A percentile compares a stretch with the other conserved stretches of the same genome.
These are phyloP conservation scores for Myzus persicae DNA, from an alignment of 1,140 invertebrate species.

Conservation along the genomic window DNA sequence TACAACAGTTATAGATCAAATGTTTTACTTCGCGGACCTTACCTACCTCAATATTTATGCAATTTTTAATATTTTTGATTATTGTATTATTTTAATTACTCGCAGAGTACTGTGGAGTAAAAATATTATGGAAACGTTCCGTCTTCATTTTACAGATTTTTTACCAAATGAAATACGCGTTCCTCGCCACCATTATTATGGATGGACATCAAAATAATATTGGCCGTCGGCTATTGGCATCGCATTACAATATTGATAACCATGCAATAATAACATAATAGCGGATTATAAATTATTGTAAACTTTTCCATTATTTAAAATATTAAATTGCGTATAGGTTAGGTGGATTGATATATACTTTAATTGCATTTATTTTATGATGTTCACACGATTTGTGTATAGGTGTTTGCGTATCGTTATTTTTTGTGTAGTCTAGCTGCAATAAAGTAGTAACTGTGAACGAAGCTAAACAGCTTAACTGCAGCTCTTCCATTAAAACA, in stretches of 20 bases:
- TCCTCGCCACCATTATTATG: neutral
- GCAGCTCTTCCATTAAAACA: neutral
- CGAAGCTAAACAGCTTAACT: neutral
- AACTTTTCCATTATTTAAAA: neutral
- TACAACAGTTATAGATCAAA: neutral
- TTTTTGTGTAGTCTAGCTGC: neutral
- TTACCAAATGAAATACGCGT: neutral
- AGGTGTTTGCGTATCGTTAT: neutral
- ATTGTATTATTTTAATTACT: neutral
- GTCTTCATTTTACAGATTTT: neutral
- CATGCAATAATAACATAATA: neutral
- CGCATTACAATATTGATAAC: neutral
- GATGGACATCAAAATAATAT: neutral
- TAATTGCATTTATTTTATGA: neutral
- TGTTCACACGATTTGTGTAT: neutral
- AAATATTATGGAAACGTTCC: neutral
- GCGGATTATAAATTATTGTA: neutral
- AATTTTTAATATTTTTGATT: neutral
- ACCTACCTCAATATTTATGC: too few species aligned
- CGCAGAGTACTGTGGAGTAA: neutral
- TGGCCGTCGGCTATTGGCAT: neutral
- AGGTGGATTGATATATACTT: neutral
- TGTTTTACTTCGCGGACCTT: too few species aligned
- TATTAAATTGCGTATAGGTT: neutral
- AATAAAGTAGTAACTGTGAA: neutral